Evolutionary conservation across 2,888 invertebrate genomes (phyloP).

Genomic region (Cremastinae sp.): DNA sequence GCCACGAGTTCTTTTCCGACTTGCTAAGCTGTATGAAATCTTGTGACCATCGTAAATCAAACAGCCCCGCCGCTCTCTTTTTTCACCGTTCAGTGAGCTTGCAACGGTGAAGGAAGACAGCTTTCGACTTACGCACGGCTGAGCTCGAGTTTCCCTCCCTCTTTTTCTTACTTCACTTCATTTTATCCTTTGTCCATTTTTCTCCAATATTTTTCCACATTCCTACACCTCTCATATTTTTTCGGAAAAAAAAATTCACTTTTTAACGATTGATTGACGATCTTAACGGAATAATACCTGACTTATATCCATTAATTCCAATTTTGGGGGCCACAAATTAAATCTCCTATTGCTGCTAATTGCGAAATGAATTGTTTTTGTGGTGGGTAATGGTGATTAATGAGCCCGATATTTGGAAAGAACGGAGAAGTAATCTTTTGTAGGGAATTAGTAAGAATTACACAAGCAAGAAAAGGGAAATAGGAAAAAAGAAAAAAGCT

Average conservation of each 20-base stretch:
- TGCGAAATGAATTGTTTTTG: neutral
- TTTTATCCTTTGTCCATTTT: neutral
- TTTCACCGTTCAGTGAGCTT: neutral
- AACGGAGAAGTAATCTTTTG: neutral
- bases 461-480: neutral
- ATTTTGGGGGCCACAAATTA: neutral
- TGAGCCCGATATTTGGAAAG: neutral
- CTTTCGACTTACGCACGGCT: constrained; percentile 37
- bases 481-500: constrained; percentile 15
- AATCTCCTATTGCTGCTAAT: neutral
- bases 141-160: constrained; percentile 2
- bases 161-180: neutral
- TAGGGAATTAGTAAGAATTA: constrained; percentile 14
- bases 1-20: constrained; percentile 5
- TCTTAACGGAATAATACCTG: too few relatives aligned
- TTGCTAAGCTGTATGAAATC: constrained; percentile 33
- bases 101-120: constrained; percentile 5
- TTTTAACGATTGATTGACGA: too few relatives aligned
- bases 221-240: neutral
- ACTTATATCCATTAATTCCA: neutral
- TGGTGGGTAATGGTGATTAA: neutral
- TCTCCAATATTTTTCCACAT: neutral
- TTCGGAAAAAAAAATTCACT: neutral
- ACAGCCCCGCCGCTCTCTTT: constrained; percentile 29
- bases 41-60: constrained; percentile 57